These are phyloP conservation scores for Diphyllodes magnificus DNA, from an alignment of 2,113 vertebrate species.

Conservation along the genomic window DNA sequence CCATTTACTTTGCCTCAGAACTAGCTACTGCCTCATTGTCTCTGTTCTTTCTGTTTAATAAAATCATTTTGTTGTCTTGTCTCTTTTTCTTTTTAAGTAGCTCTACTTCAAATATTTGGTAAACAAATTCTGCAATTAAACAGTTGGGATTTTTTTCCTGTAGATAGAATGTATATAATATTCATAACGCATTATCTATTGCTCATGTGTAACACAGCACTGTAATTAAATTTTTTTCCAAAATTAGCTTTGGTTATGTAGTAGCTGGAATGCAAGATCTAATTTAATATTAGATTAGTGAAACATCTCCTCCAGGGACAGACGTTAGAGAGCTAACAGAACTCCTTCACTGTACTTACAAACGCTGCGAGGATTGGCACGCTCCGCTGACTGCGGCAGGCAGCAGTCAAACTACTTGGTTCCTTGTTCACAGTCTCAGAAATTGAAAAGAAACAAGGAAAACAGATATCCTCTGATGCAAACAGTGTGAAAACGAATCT, in stretches of 20 bases:
- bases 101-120: background rate
- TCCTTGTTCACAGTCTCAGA: background rate
- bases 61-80: background rate
- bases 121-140: constrained; percentile 31
- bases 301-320: constrained; percentile 33
- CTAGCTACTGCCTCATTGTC: background rate
- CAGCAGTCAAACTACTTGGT: background rate
- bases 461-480: background rate
- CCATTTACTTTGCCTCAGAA: background rate
- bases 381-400: background rate
- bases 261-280: constrained; percentile 50
- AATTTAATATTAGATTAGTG: constrained; percentile 58
- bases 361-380: background rate
- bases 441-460: background rate
- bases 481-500: background rate
- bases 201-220: background rate
- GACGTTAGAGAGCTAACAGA: background rate
- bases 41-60: constrained; percentile 17
- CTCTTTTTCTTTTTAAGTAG: background rate
- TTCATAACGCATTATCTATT: constrained; percentile 44
- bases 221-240: constrained; percentile 67
- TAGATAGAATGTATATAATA: constrained; percentile 17
- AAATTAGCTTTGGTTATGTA: constrained; percentile 56
- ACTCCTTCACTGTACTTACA: background rate
- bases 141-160: background rate